Evolutionary conservation across 2,797 vertebrate species (phyloP), one percentile per base, ranked within the genome.

Genomic region (Amblyraja radiata): DNA sequence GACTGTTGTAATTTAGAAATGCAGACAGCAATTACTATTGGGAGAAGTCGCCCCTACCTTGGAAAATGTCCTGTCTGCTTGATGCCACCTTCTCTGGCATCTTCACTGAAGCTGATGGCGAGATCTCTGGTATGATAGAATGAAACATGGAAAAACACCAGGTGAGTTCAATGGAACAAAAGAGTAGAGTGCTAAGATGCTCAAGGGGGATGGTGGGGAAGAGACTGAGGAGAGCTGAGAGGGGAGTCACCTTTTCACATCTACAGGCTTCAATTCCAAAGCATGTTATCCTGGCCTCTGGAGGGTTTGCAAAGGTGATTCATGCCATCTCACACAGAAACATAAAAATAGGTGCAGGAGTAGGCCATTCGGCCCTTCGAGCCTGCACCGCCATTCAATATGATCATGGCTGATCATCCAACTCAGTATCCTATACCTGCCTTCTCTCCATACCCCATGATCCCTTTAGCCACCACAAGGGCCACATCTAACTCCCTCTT

Each of bases 21-120:
- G 11, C 36, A 73, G 28, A 7, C 68, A 46, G 36, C 23, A 74
- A 91, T 10, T 73, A 1, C 23, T 13, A 3, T 0, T 54, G 71
- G 71, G 21, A 32, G 7, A 93, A 93, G n/a, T 46, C 28, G 2
- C 4, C 14, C 68, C 95, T 93, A 97, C 97, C 97, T 95, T 97
- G 97, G 95, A 97, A 97, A 95, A 97, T 97, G 94, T 97, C 97
- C 93, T 97, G 97, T 16, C 97, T 94, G 80, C 96, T 96, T 79
- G 97, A 96, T 71, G 96, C 97, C 94, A 97, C 96, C 91, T 97
- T 97, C 94, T 97, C 97, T 14, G 97, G 96, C 94, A 97, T 96
- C 93, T 96, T 97, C 93, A 95, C 93, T 1, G 95, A 88, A 71
- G 95, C 63, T 68, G 95, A 63, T 0, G 97, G 96, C 1, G 65